Evolutionary conservation across 2,797 vertebrate species (phyloP).

Genomic region (Echiichthys vipera): DNA sequence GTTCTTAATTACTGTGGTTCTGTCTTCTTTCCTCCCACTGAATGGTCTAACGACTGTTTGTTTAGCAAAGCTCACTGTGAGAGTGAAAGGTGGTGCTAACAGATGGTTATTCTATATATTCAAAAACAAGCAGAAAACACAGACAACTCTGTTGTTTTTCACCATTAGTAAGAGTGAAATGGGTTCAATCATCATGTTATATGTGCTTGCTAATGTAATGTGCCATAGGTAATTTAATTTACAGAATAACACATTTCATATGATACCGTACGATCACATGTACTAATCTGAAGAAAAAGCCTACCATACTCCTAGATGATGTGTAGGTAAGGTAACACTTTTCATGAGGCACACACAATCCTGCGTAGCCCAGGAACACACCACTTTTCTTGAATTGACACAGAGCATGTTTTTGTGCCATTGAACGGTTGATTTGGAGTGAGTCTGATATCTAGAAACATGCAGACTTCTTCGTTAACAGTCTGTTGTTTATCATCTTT

Average conservation of each 20-base stretch:
- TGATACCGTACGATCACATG: not conserved
- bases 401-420: not conserved
- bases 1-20: not conserved
- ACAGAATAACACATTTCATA: not conserved
- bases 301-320: not conserved
- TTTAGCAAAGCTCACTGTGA: constrained; percentile 9
- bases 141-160: not conserved
- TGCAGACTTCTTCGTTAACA: not conserved
- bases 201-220: not conserved
- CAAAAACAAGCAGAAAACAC: not conserved
- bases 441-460: not conserved
- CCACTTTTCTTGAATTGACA: not conserved
- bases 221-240: not conserved
- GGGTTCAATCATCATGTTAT: not conserved
- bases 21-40: constrained; percentile 1
- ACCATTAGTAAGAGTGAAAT: not conserved
- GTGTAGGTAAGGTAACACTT: not conserved
- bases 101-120: not conserved
- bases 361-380: not conserved
- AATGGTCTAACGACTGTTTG: not conserved
- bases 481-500: not conserved
- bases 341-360: not conserved
- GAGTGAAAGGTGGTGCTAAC: constrained; percentile 3
- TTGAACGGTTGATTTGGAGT: not conserved
- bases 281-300: not conserved